A percentile compares a stretch with the other conserved stretches of the same genome.
phyloP scores from a whole-genome alignment of 1,140 invertebrate genomes.

The Idris sp. region DNA sequence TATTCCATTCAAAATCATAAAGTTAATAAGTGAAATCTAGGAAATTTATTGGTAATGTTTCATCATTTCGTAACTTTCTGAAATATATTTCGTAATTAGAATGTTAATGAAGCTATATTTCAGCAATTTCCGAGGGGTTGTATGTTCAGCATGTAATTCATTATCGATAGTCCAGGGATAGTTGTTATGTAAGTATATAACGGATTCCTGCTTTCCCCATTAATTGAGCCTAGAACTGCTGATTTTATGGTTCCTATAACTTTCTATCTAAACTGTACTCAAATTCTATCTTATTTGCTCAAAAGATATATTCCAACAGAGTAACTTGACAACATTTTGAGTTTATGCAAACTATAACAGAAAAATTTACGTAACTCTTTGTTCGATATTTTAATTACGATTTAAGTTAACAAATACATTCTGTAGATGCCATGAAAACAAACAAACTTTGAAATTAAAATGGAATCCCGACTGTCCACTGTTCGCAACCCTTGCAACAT shows the following conservation, averaged over 20 bases:
- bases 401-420: too few species aligned
- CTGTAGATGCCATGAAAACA: too few species aligned
- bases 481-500: slow-evolving; percentile 44
- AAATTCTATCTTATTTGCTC: too few species aligned
- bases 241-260: too few species aligned
- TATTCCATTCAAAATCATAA: too few species aligned
- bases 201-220: slow-evolving; percentile 37
- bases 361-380: slow-evolving; percentile 12
- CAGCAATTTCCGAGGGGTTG: slow-evolving; percentile 20
- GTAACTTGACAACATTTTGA: too few species aligned
- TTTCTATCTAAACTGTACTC: too few species aligned
- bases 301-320: too few species aligned
- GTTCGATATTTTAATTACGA: slow-evolving; percentile 24
- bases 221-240: slow-evolving; percentile 32
- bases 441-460: slow-evolving; percentile 27
- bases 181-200: slow-evolving; percentile 30
- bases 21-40: too few species aligned
- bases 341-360: too few species aligned
- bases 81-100: slow-evolving; percentile 19
- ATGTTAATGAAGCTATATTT: slow-evolving; percentile 37
- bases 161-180: slow-evolving; percentile 28
- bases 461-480: slow-evolving; percentile 40
- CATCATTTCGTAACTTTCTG: slow-evolving; percentile 1
- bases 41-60: too few species aligned
- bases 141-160: slow-evolving; percentile 24